Conservation (phyloP, 2,113 vertebrate species). For the Catharus bicknelli region DNA sequence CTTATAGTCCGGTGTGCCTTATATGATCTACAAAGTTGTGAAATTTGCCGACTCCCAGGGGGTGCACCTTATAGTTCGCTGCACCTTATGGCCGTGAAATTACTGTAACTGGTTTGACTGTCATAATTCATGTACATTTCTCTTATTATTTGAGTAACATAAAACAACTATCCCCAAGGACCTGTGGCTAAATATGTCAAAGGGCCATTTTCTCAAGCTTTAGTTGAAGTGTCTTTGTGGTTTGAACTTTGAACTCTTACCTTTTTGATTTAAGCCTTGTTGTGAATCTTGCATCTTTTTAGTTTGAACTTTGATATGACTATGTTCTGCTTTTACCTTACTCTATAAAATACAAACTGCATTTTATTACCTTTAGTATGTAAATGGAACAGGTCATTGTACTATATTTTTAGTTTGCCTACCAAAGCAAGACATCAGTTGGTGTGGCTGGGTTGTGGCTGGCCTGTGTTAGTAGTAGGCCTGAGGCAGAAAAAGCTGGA, state of each 20-base stretch:
- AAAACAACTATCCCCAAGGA: neutral
- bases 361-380: neutral
- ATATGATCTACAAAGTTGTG: no score
- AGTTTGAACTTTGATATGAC: neutral
- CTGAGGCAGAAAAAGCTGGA: neutral
- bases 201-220: neutral
- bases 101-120: neutral
- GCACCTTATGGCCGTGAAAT: no score
- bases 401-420: neutral
- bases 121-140: neutral
- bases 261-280: neutral
- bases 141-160: neutral
- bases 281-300: neutral
- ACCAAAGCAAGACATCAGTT: neutral
- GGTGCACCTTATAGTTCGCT: no score
- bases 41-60: no score
- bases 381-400: neutral
- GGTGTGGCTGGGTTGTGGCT: neutral
- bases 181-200: neutral
- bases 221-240: neutral
- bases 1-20: no score
- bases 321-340: neutral
- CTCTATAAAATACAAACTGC: neutral
- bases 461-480: neutral
- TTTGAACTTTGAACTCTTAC: neutral